Evolutionary conservation across 2,797 vertebrate genomes (phyloP), one percentile per base, ranked within the genome.

Genomic region (Lacerta agilis): DNA sequence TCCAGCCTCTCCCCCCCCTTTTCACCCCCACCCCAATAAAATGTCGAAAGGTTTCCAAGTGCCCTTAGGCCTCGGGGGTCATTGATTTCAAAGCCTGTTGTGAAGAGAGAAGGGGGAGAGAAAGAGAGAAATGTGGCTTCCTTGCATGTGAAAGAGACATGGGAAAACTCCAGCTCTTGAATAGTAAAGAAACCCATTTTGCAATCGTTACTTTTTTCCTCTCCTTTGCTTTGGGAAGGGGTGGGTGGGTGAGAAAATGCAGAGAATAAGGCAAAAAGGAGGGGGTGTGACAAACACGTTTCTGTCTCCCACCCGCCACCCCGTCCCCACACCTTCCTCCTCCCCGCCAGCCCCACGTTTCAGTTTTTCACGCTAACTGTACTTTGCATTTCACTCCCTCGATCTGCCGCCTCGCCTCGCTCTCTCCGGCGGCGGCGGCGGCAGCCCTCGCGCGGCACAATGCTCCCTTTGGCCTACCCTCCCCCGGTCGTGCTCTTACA

Each of bases 391-490:
- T 89, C 92, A 86, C 90, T 90, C 92, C 64, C 75, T 43, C 83
- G 89, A 38, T 83, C 85, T 88, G 45, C 94, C 75, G 91, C 82
- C 89, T 88, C 36, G 79, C 92, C 87, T 55, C 25, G 90, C 92
- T 88, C 90, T 92, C 93, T 91, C 13, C 69, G 27, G 23, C 66
- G 5, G 8, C 23, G 3, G 61, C 66, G 3, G 67, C 67, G 3
- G 69, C 69, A 71, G n/a, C 27, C n/a, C 79, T 6, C 23, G 79
- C 81, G 11, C 89, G 88, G 90, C 95, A 96, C 96, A 96, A 96
- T 92, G 95, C 95, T 93, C 94, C 92, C 95, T 88, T 33, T 90
- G 96, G 97, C 97, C 97, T 97, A 96, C 92, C 93, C 91, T 87
- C 73, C 88, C 85, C 94, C 94, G 83, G 94, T 89, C 90, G 92